Evolutionary conservation across 1,140 invertebrate genomes (phyloP), one percentile per base, ranked within the genome.

Genomic region (Euura lappo): DNA sequence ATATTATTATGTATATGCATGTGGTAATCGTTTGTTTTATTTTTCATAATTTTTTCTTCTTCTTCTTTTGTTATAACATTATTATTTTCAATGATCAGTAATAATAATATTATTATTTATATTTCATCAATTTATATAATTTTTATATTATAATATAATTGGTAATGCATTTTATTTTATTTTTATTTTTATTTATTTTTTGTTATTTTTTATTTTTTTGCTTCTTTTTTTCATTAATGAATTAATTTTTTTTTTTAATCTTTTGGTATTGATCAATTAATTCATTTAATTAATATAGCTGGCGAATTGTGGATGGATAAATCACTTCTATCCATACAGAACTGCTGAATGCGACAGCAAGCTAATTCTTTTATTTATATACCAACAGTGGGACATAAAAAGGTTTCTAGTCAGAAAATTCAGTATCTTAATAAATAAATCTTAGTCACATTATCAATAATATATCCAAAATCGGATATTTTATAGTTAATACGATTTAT

Each of bases 1-100:
- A 77, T 80, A 46, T 79, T 69, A 77, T 73, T 71, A 65, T 78
- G 71, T 75, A 70, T 77, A 78, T 76, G 68, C 71, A 71, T 71
- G 45, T 76, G 44, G 28, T 72, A 70, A 74, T 44, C 68, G 71
- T 68, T 68, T 68, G 11, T 28, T 13, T 68, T 68, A 4, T 42
- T 42, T 64, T 13, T 64, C 60, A 64, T 13, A 64, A 10, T 10
- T 64, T 64, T 13, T 13, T 64, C 60, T 10, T 64, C 60, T 13
- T 10, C 60, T 28, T 28, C 28, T 28, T 28, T 28, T 28, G 28
- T 28, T 28, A 28, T 28, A 28, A 28, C 28, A 28, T 28, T 28
- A 28, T 28, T 28, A 28, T 28, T 28, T 28, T 28, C 28, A 28
- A 28, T 28, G 28, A 28, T 28, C 28, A 28, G 28, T 28, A 28